Percentiles rank a stretch among this genome's conserved stretches.
Evolutionary conservation across 2,888 invertebrate species (phyloP).

Genomic region (Mesochorus sp.): DNA sequence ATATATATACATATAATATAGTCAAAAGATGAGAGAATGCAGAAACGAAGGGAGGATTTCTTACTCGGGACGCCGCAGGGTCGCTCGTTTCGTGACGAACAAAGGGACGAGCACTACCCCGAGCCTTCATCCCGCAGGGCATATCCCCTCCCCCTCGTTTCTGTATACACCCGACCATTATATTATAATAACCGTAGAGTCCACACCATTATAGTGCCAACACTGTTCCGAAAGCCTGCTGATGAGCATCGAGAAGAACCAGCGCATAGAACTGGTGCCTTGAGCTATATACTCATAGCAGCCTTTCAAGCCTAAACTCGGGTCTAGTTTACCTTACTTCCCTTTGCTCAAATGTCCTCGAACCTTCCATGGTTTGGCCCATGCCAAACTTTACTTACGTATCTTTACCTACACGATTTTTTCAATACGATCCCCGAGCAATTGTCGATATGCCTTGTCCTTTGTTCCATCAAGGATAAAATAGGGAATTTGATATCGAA

Average conservation of each 20-base stretch:
- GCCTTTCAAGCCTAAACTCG: slow-evolving; percentile 42
- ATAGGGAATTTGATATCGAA: not conserved
- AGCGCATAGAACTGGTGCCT: slow-evolving; percentile 22
- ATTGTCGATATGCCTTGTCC: slow-evolving; percentile 33
- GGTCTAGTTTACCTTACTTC: slow-evolving; percentile 7
- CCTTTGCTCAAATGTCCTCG: not conserved
- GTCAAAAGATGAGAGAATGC: not conserved
- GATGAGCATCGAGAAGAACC: slow-evolving; percentile 15
- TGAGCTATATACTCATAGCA: no score
- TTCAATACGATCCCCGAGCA: slow-evolving; percentile 31
- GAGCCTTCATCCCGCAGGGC: slow-evolving; percentile 26
- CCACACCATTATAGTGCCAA: slow-evolving; percentile 1
- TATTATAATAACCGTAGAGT: slow-evolving; percentile 24
- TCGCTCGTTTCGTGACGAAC: slow-evolving; percentile 32
- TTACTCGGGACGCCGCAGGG: slow-evolving; percentile 9
- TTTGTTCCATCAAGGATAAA: not conserved
- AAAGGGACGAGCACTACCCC: slow-evolving; percentile 46
- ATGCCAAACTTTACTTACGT: not conserved
- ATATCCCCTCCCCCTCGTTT: slow-evolving; percentile 19
- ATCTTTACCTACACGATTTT: slow-evolving; percentile 4
- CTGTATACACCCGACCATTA: slow-evolving; percentile 41
- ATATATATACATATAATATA: not conserved
- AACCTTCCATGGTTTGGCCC: slow-evolving; percentile 8
- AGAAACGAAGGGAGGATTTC: slow-evolving; percentile 35
- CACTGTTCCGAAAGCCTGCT: slow-evolving; percentile 32